Evolutionary conservation across 1,140 invertebrate genomes (phyloP), one percentile per base, ranked within the genome.

Genomic region (Drosophila biarmipes): DNA sequence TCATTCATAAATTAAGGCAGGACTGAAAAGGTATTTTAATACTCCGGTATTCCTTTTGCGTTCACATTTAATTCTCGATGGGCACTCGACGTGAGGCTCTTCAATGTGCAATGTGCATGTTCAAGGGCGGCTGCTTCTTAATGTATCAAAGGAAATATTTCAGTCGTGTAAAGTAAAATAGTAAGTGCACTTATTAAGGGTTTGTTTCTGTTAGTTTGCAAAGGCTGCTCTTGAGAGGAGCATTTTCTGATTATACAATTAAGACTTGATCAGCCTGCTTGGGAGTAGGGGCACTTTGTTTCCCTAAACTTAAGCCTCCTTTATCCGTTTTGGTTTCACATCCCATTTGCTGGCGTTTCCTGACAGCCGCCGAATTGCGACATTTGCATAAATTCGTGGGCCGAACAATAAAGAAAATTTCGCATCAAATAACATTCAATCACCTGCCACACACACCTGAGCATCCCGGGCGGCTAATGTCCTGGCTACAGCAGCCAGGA

Each of bases 391-490:
- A 84, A 75, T 67, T 76, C 59, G 55, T 56, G 43, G 35, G 43
- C 38, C 27, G 37, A 51, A 62, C 58, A 56, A 68, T 69, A 55
- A 64, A 78, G 62, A 14, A 45, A 58, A 82, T 62, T 84, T 67
- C 80, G 56, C 80, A 80, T 80, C 80, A 84, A 84, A 80, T 85
- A 77, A 77, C 57, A 67, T 77, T 85, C 80, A 84, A 85, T 85
- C 80, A 84, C 68, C 54, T 77, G 73, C n/a, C 51, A 24, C 63
- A 31, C 64, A 17, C 45, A 53, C 31, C 59, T 45, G 24, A 37
- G 62, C 45, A 64, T 10, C 38, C 24, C 17, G 6, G 14, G 27
- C 38, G 12, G 64, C 35, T 69, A 54, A 69, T 69, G 67, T 38
- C 27, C 48, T 62, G 19, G 58, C 35, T 19, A 10, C 29, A 24